A percentile compares a stretch with the other conserved stretches of the same genome.
These are phyloP conservation scores for Corvus cornix DNA, from an alignment of 2,113 vertebrate genomes.

Conservation along the genomic window DNA sequence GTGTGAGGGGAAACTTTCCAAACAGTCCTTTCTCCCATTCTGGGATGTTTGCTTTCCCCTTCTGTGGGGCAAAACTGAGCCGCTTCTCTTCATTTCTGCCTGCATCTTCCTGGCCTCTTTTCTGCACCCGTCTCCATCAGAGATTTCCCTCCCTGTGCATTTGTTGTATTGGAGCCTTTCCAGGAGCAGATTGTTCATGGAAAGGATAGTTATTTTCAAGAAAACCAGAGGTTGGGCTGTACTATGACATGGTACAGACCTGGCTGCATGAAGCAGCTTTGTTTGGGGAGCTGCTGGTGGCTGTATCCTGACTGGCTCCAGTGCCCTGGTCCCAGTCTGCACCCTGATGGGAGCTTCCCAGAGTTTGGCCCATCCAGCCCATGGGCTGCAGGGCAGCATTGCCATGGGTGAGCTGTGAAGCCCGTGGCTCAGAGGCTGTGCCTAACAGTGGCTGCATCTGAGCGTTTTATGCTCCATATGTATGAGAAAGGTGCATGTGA, in stretches of 20 bases:
- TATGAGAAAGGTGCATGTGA: accelerated
- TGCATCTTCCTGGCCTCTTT: neutral
- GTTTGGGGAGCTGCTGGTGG: neutral
- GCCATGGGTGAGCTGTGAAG: accelerated
- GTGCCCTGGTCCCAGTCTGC: neutral
- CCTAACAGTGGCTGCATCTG: neutral
- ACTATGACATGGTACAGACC: accelerated
- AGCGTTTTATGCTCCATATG: accelerated
- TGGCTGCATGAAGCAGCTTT: neutral
- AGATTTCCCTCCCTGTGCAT: neutral
- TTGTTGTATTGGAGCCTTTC: neutral
- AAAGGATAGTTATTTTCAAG: neutral
- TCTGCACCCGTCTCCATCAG: neutral
- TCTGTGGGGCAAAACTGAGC: neutral
- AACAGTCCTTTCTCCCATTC: neutral
- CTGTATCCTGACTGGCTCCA: neutral
- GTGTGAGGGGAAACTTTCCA: neutral
- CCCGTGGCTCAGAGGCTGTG: neutral
- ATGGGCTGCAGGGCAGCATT: neutral
- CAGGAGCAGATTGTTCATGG: neutral
- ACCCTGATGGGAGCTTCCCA: neutral
- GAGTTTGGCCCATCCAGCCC: neutral
- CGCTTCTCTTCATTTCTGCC: accelerated
- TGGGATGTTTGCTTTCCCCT: neutral
- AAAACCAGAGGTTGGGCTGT: neutral